These are phyloP conservation scores for Epinotia nisella DNA, from an alignment of 2,888 invertebrate genomes.

Conservation along the genomic window DNA sequence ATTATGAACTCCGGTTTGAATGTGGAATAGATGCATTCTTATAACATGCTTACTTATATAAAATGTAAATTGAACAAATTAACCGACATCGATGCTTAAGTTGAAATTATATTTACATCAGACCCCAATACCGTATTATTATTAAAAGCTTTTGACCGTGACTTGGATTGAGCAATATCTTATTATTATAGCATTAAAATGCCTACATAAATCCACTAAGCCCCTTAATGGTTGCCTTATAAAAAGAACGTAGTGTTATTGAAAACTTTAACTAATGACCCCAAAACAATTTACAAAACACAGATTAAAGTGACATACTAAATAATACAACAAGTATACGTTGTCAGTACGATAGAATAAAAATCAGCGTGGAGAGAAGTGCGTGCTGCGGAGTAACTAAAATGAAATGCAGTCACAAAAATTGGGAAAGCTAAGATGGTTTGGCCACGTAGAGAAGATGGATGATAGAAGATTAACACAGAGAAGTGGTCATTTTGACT, in stretches of 20 bases:
- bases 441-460: too few relatives aligned
- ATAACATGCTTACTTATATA: neutral
- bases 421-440: too few relatives aligned
- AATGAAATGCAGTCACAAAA: too few relatives aligned
- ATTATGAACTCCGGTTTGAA: neutral
- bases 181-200: conserved; percentile 41
- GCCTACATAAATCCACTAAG: conserved; percentile 35
- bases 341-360: too few relatives aligned
- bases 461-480: too few relatives aligned
- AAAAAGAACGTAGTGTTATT: conserved; percentile 37
- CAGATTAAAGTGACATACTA: neutral
- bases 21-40: neutral
- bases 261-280: conserved; percentile 33
- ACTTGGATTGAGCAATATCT: conserved; percentile 33
- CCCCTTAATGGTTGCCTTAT: conserved; percentile 33
- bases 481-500: too few relatives aligned
- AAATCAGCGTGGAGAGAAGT: too few relatives aligned
- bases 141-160: conserved; percentile 38
- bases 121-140: conserved; percentile 25
- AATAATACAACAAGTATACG: too few relatives aligned
- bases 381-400: too few relatives aligned
- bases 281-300: conserved; percentile 1
- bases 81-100: neutral
- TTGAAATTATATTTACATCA: conserved; percentile 38
- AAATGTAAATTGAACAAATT: conserved; percentile 19